A percentile compares a stretch with the other conserved stretches of the same genome.
These are phyloP conservation scores for Ypsolopha scabrella DNA, from an alignment of 2,888 invertebrate species.

Conservation along the genomic window DNA sequence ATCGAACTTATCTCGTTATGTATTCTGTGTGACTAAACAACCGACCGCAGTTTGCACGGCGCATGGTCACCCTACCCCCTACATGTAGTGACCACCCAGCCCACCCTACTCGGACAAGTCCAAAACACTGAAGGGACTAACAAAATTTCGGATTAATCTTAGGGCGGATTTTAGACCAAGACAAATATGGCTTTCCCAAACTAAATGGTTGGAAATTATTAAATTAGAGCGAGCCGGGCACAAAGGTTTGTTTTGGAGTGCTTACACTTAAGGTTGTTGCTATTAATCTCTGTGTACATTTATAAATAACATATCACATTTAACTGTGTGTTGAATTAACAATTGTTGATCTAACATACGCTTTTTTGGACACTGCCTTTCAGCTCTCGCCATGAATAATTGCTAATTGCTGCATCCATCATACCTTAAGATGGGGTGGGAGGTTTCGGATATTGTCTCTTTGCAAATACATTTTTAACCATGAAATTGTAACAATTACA, in stretches of 20 bases:
- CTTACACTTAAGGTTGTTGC: no score
- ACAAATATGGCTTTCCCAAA: slow-evolving; percentile 54
- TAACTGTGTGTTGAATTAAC: no score
- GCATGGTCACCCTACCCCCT: slow-evolving; percentile 19
- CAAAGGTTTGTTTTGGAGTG: not conserved
- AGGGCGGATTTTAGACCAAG: slow-evolving; percentile 56
- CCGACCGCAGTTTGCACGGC: slow-evolving; percentile 17
- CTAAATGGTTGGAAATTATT: slow-evolving; percentile 61
- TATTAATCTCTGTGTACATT: no score
- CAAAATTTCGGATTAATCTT: slow-evolving; percentile 58
- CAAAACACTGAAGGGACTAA: slow-evolving; percentile 26
- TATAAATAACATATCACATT: no score
- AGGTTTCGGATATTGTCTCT: no score
- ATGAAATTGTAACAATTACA: no score
- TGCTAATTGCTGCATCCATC: no score
- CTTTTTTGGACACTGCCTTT: no score
- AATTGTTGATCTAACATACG: no score
- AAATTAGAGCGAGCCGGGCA: slow-evolving; percentile 29
- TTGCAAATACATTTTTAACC: no score
- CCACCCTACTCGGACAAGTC: slow-evolving; percentile 13
- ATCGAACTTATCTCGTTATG: not conserved
- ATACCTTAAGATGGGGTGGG: no score
- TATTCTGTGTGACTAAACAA: slow-evolving; percentile 15
- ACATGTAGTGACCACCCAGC: slow-evolving; percentile 4
- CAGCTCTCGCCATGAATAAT: no score